Conservation (phyloP, 1,140 invertebrate species). For the Periplaneta americana region DNA sequence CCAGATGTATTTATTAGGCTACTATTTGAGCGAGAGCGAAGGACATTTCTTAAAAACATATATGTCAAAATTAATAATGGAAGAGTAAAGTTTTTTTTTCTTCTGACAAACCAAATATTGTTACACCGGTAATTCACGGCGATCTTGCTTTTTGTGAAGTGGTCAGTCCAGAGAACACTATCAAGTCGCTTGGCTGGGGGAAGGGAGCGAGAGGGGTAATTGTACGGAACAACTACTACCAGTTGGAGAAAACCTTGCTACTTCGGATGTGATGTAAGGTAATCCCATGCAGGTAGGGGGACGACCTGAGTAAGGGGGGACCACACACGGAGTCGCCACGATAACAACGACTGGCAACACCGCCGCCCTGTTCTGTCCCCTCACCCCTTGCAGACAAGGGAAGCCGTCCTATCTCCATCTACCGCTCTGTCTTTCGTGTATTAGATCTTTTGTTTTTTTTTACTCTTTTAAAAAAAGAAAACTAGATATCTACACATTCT, state of each 20-base stretch:
- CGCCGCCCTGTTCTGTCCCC: no score
- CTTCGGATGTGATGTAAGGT: conserved; percentile 22
- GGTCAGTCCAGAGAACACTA: background rate
- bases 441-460: no score
- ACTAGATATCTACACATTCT: background rate
- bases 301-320: background rate
- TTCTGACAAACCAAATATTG: no score
- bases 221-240: background rate
- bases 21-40: no score
- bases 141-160: background rate
- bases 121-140: no score
- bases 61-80: no score
- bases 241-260: background rate
- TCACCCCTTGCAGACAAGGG: background rate
- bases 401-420: background rate
- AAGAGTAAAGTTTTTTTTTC: no score
- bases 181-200: background rate
- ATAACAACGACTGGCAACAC: background rate
- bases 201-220: background rate
- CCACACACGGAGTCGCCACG: background rate
- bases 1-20: no score
- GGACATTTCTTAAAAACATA: no score
- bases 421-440: no score
- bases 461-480: no score
- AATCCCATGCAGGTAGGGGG: background rate